Conservation (phyloP, 2,888 invertebrate species). For the Spodoptera exigua region DNA sequence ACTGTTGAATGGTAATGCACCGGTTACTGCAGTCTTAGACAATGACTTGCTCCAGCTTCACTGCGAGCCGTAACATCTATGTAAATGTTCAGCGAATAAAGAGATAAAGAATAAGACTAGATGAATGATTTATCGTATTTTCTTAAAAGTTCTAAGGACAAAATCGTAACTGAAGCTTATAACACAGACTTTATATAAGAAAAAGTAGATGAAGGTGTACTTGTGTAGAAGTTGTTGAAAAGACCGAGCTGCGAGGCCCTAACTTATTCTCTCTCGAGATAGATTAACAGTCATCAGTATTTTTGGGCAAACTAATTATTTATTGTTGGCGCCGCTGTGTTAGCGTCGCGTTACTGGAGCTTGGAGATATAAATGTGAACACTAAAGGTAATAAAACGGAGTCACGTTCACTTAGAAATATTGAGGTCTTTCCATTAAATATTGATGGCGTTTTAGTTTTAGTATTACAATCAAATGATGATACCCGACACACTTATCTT, state of each 20-base stretch:
- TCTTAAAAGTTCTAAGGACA: neutral
- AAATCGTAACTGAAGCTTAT: constrained; percentile 8
- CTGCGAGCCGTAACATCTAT: constrained; percentile 5
- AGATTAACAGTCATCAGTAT: constrained; percentile 35
- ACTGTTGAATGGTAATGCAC: constrained; percentile 42
- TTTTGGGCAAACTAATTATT: constrained; percentile 16
- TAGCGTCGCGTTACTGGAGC: too few relatives aligned
- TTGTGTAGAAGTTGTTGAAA: constrained; percentile 10
- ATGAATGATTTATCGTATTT: neutral
- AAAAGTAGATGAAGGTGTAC: too few relatives aligned
- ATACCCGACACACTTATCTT: neutral
- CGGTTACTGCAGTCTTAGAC: constrained; percentile 16
- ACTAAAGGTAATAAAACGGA: too few relatives aligned
- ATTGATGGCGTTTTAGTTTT: neutral
- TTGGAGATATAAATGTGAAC: too few relatives aligned
- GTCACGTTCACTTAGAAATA: too few relatives aligned
- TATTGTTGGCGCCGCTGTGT: too few relatives aligned
- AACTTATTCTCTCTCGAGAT: constrained; percentile 41
- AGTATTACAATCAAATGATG: neutral
- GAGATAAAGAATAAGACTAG: neutral
- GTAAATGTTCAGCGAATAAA: constrained; percentile 6
- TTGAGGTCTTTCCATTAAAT: too few relatives aligned
- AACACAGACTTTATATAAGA: too few relatives aligned
- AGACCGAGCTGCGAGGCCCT: constrained; percentile 19
- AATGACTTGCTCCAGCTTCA: constrained; percentile 2